Conservation (phyloP, 2,888 invertebrate species). For the Xanthorhoe designata region DNA sequence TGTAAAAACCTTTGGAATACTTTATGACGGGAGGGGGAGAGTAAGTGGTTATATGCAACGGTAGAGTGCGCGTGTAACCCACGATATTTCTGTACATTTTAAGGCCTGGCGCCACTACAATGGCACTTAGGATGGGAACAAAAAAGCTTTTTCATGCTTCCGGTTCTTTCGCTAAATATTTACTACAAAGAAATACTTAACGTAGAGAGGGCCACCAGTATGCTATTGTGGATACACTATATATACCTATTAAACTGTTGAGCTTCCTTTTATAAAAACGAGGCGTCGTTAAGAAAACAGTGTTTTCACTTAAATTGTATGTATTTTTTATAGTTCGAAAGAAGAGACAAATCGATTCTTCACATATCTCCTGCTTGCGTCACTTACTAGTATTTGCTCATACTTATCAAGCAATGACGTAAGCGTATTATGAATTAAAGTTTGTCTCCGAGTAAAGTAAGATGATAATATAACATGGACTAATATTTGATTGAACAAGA, state of each 20-base stretch:
- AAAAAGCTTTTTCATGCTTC: slow-evolving; percentile 27
- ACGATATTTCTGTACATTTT: slow-evolving; percentile 57
- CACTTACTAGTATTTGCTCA: neutral
- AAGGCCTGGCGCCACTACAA: slow-evolving; percentile 48
- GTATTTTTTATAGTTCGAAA: no score
- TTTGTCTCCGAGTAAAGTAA: no score
- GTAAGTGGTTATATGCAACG: slow-evolving; percentile 42
- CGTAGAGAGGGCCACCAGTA: neutral
- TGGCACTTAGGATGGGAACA: slow-evolving; percentile 24
- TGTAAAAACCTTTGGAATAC: slow-evolving; percentile 36
- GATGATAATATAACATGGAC: no score
- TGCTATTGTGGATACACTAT: neutral
- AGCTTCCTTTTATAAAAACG: neutral
- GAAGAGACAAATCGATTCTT: no score
- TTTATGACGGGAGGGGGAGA: slow-evolving; percentile 35
- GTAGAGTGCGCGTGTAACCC: slow-evolving; percentile 51
- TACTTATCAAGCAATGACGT: neutral
- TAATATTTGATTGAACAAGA: no score
- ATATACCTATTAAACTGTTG: neutral
- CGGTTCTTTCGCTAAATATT: slow-evolving; percentile 24
- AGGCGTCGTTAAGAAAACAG: neutral
- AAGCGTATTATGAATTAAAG: no score
- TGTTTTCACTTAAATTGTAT: neutral
- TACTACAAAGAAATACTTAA: slow-evolving; percentile 16
- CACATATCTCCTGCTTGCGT: neutral